Evolutionary conservation across 2,888 invertebrate species (phyloP).

Genomic region (Luperina nickerlii): DNA sequence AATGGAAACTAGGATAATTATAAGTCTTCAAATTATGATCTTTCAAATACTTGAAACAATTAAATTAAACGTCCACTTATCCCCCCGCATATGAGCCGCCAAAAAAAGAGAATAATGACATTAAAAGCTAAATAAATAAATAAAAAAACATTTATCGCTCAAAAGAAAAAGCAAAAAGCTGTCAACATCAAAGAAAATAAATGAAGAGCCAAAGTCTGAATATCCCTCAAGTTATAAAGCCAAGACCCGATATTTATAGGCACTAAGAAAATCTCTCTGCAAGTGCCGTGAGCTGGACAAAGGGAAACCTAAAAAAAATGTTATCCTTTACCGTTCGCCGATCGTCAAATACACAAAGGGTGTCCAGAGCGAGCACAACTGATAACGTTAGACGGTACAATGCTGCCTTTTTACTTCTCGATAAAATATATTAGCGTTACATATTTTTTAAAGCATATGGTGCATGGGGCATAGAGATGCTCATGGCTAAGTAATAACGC

Average conservation of each 20-base stretch:
- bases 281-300: slow-evolving; percentile 40
- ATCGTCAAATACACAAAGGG: slow-evolving; percentile 57
- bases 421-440: background rate
- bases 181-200: slow-evolving; percentile 33
- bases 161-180: too few species aligned
- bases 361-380: slow-evolving; percentile 30
- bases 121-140: background rate
- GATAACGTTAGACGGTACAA: background rate
- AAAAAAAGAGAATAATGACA: background rate
- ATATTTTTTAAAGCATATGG: background rate
- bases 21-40: background rate
- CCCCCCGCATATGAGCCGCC: background rate
- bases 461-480: background rate
- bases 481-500: background rate
- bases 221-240: slow-evolving; percentile 16
- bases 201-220: slow-evolving; percentile 4
- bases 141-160: too few species aligned
- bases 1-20: too few species aligned
- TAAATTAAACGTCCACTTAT: background rate
- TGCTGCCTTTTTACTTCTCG: background rate
- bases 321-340: slow-evolving; percentile 50
- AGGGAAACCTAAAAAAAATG: slow-evolving; percentile 62
- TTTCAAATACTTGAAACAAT: background rate
- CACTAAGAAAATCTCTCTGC: slow-evolving; percentile 20
- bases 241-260: slow-evolving; percentile 44